Conservation (phyloP, 92 coral and sea anemone genomes). For the Blastomussa wellsi region DNA sequence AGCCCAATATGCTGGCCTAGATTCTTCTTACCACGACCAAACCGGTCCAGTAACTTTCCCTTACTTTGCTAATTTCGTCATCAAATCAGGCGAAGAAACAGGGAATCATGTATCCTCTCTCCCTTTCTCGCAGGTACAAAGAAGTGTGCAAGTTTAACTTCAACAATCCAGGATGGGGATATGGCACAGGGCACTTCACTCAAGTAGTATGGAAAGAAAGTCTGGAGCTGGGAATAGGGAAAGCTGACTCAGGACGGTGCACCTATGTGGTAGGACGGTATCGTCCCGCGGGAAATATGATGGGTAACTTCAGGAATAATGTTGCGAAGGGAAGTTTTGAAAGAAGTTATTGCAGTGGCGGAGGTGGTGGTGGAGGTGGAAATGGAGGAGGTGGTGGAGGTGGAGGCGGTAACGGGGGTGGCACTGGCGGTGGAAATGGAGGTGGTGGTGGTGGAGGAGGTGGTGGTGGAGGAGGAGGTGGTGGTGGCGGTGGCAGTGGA, state of each 20-base stretch:
- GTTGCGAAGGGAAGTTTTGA: conserved; percentile 70
- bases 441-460: conserved; percentile 10
- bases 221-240: conserved; percentile 51
- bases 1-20: no score
- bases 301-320: conserved; percentile 49
- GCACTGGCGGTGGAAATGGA: no score
- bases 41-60: no score
- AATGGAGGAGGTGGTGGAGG: conserved; percentile 7
- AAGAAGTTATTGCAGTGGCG: conserved; percentile 33
- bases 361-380: conserved; percentile 6
- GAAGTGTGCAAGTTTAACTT: conserved; percentile 55
- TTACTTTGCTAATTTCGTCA: no score
- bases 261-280: conserved; percentile 58
- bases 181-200: conserved; percentile 56
- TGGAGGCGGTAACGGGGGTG: background rate
- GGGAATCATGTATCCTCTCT: background rate
- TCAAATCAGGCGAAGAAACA: no score
- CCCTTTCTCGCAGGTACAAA: conserved; percentile 35
- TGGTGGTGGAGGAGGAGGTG: no score
- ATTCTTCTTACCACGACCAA: no score
- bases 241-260: conserved; percentile 33
- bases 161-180: conserved; percentile 31
- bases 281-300: conserved; percentile 47
- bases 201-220: conserved; percentile 63
- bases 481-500: no score